Evolutionary conservation across 2,888 invertebrate genomes (phyloP).

Genomic region (Heliconius cydno): DNA sequence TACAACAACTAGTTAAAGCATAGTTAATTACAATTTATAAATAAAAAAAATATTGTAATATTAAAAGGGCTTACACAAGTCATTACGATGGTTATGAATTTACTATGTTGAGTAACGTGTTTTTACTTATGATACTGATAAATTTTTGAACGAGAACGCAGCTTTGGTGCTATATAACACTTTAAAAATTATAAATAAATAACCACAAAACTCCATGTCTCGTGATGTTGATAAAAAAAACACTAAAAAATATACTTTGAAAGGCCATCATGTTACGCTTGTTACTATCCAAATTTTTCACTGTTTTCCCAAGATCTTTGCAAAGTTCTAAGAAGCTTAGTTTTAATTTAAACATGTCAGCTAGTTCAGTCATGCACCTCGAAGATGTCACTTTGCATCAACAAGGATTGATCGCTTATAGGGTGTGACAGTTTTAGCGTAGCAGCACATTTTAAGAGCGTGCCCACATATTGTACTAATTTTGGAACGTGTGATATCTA

Average conservation of each 20-base stretch:
- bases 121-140: not conserved
- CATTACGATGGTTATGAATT: not conserved
- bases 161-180: not conserved
- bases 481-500: constrained; percentile 60
- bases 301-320: not conserved
- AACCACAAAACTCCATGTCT: not conserved
- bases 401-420: constrained; percentile 62
- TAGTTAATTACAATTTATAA: too few relatives aligned
- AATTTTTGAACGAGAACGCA: not conserved
- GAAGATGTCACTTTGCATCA: constrained; percentile 24
- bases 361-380: constrained; percentile 26
- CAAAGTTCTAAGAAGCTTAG: constrained; percentile 7
- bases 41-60: too few relatives aligned
- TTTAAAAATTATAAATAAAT: not conserved
- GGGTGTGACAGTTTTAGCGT: constrained; percentile 68
- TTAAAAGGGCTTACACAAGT: not conserved
- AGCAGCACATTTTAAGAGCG: constrained; percentile 58
- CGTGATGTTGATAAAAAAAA: not conserved
- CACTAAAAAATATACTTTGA: not conserved
- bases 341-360: constrained; percentile 12
- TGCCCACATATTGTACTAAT: constrained; percentile 57
- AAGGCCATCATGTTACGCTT: not conserved
- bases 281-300: constrained; percentile 6
- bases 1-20: too few relatives aligned
- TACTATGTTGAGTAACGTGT: not conserved